Evolutionary conservation across 2,797 vertebrate species (phyloP), one percentile per base, ranked within the genome.

Genomic region (Parauchenoglanis punctatus): DNA sequence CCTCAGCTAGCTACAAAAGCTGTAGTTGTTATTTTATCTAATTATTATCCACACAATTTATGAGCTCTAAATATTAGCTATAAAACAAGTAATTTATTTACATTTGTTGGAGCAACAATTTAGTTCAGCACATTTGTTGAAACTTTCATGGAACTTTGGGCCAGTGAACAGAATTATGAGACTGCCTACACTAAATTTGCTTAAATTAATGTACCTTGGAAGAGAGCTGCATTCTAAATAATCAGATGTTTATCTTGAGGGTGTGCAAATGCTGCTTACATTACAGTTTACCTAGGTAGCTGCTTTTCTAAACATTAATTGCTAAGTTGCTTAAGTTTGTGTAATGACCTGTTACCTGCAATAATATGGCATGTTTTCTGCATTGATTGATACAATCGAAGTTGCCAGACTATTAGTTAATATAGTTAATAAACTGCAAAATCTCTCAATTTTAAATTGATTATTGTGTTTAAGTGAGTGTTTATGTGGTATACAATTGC

Each of bases 51-150:
- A 17, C 61, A 67, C 61, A 49, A 67, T 67, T 67, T 28, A 63
- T 82, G 59, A 82, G 61, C 59, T 46, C 15, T 49, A 65, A 49
- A 17, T 46, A 82, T 63, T 46, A 65, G 12, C 25, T 65, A 28
- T 82, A 49, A 82, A 46, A n/a, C 13, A 28, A 46, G 40, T 15
- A 31, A 67, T 82, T 49, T 65, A 65, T 82, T 82, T 65, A 49
- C n/a, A 52, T 49, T 52, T 82, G 25, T 82, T 82, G 80, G 25
- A 46, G 58, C 11, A 63, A 8, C 20, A 81, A 28, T 82, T 82
- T 65, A n/a, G 12, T 46, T 63, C 23, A 18, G 59, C 61, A 65
- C 18, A 25, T 18, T 49, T 65, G 15, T 49, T 82, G 13, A 65
- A 63, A 25, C 59, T 28, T 46, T 63, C 40, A 63, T 58, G 54